Base-by-base conservation (phyloP, 1,140 invertebrate species). In the Radopholus similis region DNA sequence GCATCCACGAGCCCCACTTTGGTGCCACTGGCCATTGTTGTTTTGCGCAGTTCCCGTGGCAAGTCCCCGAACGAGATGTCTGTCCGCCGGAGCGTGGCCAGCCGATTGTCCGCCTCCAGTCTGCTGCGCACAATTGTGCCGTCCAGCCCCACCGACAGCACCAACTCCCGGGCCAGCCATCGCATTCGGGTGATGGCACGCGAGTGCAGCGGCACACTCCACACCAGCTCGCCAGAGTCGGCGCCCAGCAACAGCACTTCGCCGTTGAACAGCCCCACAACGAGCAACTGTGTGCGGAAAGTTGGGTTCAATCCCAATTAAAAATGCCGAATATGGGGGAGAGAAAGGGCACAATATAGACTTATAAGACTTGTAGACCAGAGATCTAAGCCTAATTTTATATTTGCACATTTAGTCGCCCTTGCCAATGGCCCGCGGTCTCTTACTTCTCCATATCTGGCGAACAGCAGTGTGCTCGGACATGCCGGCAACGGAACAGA, bases 391-490 rank as follows among this genome's bases (percentile, higher is more conserved):
- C n/a, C n/a, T n/a, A n/a, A n/a, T n/a, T n/a, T n/a, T n/a, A n/a
- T n/a, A n/a, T n/a, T n/a, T n/a, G n/a, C n/a, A n/a, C n/a, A n/a
- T n/a, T n/a, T n/a, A n/a, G n/a, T n/a, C n/a, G n/a, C n/a, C n/a
- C n/a, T n/a, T n/a, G n/a, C 38, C 11, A 11, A 42, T 42, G 1
- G 11, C 38, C 38, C 44, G 13, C 2, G 23, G 30, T 37, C 18
- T 70, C 34, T 18, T 21, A 73, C 71, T 54, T 73, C 67, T 68
- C 59, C 56, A 15, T 74, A 60, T 13, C 37, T 47, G 26, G 38
- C 71, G 59, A 73, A 73, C 62, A 57, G 42, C n/a, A 53, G 55
- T n/a, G 42, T 42, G 23, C 59, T 72, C 8, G 71, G 71, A 64
- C 71, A 73, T 42, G 34, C 47, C 2, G 37, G 54, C 18, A 73